These are phyloP conservation scores for Subacronicta megacephala DNA, from an alignment of 2,888 invertebrate species.

Conservation along the genomic window DNA sequence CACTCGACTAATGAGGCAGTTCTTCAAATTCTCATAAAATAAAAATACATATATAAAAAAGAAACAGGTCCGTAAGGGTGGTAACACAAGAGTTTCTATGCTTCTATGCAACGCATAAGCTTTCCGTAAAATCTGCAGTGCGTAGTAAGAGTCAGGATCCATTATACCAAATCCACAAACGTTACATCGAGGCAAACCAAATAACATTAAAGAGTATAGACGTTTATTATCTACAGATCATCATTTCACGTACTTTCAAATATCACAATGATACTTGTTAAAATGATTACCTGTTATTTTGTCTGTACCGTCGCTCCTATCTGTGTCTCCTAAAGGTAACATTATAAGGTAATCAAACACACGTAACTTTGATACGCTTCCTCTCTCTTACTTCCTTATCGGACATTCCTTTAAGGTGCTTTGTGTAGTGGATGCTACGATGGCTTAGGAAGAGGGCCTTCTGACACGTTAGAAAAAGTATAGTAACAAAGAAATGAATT, in stretches of 20 bases:
- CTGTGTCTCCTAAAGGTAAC: slow-evolving; percentile 31
- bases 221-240: slow-evolving; percentile 14
- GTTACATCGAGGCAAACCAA: not conserved
- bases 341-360: slow-evolving; percentile 43
- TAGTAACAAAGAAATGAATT: no score
- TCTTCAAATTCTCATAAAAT: no score
- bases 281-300: slow-evolving; percentile 41
- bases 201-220: not conserved
- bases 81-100: no score
- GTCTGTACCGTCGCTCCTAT: slow-evolving; percentile 14
- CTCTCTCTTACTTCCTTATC: slow-evolving; percentile 65
- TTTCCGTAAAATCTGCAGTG: no score
- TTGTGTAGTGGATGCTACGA: slow-evolving; percentile 38
- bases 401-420: slow-evolving; percentile 52
- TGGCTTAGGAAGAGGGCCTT: not conserved
- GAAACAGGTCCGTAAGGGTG: no score
- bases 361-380: slow-evolving; percentile 62
- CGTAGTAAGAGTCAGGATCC: no score
- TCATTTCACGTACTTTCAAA: slow-evolving; percentile 35
- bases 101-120: no score
- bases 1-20: no score
- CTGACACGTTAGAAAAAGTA: no score
- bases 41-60: no score
- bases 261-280: slow-evolving; percentile 9
- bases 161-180: not conserved